A percentile compares a stretch with the other conserved stretches of the same genome.
These are phyloP conservation scores for Rutpela maculata DNA, from an alignment of 2,888 invertebrate genomes.

Conservation along the genomic window DNA sequence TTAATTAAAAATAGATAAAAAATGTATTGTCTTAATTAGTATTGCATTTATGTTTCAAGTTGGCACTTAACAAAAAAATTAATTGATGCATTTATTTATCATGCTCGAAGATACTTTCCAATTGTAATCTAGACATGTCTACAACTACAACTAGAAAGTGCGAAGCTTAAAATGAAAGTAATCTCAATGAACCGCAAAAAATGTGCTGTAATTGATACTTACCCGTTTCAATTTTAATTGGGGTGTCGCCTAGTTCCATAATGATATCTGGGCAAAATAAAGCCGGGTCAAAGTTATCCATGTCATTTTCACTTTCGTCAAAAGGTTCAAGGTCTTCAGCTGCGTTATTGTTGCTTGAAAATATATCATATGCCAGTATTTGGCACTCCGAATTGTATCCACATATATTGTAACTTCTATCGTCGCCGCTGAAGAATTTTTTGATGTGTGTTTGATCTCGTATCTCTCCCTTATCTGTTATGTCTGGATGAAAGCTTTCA, in stretches of 20 bases:
- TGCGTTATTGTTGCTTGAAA: not conserved
- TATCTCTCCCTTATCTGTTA: not conserved
- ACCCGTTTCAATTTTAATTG: conserved; percentile 58
- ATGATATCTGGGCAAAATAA: conserved; percentile 70
- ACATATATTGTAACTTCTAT: not conserved
- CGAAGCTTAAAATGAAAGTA: too few species aligned
- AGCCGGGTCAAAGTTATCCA: conserved; percentile 64
- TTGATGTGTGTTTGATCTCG: not conserved
- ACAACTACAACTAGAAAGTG: not conserved
- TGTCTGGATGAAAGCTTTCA: not conserved
- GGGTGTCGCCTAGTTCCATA: conserved; percentile 67
- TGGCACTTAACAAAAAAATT: not conserved
- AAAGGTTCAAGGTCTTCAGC: conserved; percentile 17
- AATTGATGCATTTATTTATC: not conserved
- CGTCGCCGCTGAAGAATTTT: not conserved
- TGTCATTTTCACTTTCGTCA: conserved; percentile 41
- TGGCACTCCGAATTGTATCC: not conserved
- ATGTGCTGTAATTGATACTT: conserved; percentile 31
- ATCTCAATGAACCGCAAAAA: not conserved
- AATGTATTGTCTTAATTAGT: too few species aligned
- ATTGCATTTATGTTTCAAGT: too few species aligned
- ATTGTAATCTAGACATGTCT: not conserved
- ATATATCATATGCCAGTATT: not conserved
- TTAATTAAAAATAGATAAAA: too few species aligned
- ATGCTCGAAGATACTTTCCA: not conserved